Evolutionary conservation across 1,140 invertebrate genomes (phyloP).

Genomic region (Drosophila subobscura): DNA sequence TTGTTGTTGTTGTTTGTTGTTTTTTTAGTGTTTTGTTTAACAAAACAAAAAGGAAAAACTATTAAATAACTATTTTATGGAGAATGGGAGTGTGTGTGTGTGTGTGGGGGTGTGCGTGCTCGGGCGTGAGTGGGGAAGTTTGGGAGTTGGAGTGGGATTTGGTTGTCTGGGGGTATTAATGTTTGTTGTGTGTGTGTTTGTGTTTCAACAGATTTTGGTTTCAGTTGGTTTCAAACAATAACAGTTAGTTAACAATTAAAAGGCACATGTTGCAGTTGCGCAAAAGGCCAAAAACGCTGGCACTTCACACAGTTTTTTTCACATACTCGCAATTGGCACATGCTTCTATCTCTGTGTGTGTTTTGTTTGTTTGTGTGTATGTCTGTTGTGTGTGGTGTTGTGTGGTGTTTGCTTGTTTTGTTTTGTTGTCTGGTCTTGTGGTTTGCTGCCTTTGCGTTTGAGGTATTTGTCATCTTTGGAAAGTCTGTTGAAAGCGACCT

Average conservation of each 20-base stretch:
- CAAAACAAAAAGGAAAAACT: constrained; percentile 77
- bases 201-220: constrained; percentile 78
- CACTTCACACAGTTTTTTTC: constrained; percentile 71
- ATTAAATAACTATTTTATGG: constrained; percentile 77
- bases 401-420: constrained; percentile 31
- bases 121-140: constrained; percentile 2
- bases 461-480: constrained; percentile 82
- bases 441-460: constrained; percentile 73
- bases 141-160: constrained; percentile 7
- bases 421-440: constrained; percentile 34
- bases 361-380: background rate
- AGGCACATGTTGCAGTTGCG: constrained; percentile 79
- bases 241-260: constrained; percentile 82
- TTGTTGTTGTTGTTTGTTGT: constrained; percentile 52
- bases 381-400: constrained; percentile 20
- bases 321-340: constrained; percentile 71
- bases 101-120: constrained; percentile 1
- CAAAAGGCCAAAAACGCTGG: constrained; percentile 75
- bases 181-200: constrained; percentile 39
- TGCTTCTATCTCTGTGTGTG: constrained; percentile 46
- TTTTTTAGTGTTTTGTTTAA: constrained; percentile 77
- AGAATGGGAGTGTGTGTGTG: constrained; percentile 14
- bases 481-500: constrained; percentile 72
- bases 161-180: constrained; percentile 2
- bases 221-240: constrained; percentile 78